phyloP scores from a whole-genome alignment of 2,797 vertebrate genomes.

The Hirundo rustica region DNA sequence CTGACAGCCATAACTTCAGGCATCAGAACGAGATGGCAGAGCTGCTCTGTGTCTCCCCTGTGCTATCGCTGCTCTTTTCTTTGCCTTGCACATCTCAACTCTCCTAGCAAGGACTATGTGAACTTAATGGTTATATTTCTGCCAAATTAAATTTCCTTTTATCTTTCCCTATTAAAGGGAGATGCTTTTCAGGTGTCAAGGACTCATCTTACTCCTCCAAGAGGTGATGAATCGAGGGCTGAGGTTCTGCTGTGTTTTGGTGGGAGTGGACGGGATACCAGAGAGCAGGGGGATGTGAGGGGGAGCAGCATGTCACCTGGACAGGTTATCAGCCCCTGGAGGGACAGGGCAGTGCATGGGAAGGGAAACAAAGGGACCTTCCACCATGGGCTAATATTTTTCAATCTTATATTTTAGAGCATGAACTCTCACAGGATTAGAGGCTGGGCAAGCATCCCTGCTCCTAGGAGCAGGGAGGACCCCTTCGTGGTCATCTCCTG shows the following conservation, averaged over 20 bases:
- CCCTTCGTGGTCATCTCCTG: background rate
- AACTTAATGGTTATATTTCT: background rate
- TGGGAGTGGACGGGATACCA: background rate
- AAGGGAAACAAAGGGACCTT: background rate
- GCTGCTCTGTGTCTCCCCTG: fast-evolving
- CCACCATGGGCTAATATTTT: background rate
- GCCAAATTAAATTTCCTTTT: background rate
- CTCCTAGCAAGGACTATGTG: background rate
- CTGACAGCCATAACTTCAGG: background rate
- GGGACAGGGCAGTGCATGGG: background rate
- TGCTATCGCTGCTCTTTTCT: fast-evolving
- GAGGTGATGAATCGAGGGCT: background rate
- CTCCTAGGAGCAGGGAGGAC: background rate
- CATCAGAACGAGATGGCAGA: background rate
- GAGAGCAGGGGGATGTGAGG: background rate
- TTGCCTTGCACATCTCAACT: background rate
- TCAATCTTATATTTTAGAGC: background rate
- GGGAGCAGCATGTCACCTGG: background rate
- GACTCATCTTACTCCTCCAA: background rate
- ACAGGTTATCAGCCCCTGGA: background rate
- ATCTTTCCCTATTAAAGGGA: background rate
- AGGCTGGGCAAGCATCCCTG: background rate
- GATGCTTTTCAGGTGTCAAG: background rate
- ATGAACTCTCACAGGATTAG: background rate
- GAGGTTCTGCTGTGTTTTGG: fast-evolving